Percentiles rank a stretch among this genome's conserved stretches.
Conservation (phyloP, 2,113 vertebrate species). For the Gambusia affinis region DNA sequence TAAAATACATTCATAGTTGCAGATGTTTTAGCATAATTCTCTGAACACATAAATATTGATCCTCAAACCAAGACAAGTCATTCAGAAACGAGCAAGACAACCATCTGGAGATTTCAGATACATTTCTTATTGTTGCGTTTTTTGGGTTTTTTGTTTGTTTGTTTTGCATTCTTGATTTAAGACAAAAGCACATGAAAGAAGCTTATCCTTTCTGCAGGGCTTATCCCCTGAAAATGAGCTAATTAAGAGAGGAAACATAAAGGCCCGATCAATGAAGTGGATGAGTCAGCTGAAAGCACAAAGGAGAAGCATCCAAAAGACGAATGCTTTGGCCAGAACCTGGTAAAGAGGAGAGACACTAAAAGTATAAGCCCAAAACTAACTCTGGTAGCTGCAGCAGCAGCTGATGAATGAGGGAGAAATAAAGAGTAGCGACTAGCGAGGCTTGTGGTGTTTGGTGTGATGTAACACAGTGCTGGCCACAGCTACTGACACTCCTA, state of each 20-base stretch:
- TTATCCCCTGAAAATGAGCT: neutral
- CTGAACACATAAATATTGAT: no score
- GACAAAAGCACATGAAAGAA: neutral
- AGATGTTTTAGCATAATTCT: neutral
- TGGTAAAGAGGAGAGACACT: neutral
- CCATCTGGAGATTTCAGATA: neutral
- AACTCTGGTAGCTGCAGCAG: neutral
- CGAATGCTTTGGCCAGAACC: neutral
- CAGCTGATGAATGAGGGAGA: neutral
- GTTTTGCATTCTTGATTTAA: constrained; percentile 12
- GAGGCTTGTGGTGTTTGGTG: neutral
- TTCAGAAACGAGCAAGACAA: constrained; percentile 4
- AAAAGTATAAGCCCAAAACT: neutral
- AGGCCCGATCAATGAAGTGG: neutral
- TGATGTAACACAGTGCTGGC: neutral
- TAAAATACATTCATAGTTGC: no score
- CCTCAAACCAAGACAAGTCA: no score
- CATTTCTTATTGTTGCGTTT: neutral
- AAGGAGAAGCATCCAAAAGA: neutral
- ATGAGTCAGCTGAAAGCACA: neutral
- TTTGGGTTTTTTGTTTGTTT: neutral
- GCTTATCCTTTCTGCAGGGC: neutral
- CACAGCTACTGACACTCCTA: no score
- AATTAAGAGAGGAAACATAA: neutral
- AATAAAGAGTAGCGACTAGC: neutral